These are phyloP conservation scores for Platyscapa corneri DNA, from an alignment of 1,140 invertebrate genomes.

Conservation along the genomic window DNA sequence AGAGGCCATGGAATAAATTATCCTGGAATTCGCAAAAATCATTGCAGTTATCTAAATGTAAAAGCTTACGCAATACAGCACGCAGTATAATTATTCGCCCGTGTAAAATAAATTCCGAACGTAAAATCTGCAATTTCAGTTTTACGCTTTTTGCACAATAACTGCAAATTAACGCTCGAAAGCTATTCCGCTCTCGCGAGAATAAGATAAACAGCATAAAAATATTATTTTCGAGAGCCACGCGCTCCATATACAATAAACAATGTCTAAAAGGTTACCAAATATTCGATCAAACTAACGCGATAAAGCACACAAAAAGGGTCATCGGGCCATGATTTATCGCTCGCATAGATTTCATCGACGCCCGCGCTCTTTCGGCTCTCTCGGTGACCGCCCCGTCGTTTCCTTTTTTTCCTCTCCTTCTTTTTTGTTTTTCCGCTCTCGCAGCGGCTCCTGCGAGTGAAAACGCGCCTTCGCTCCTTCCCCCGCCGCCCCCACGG, in stretches of 20 bases:
- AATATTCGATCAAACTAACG: slow-evolving; percentile 55
- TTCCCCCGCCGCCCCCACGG: neutral
- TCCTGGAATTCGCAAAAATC: slow-evolving; percentile 47
- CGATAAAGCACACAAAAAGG: slow-evolving; percentile 52
- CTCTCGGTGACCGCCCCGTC: neutral
- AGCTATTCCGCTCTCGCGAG: slow-evolving; percentile 44
- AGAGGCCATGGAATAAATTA: slow-evolving; percentile 48
- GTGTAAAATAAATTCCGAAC: slow-evolving; percentile 54
- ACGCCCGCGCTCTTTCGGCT: neutral
- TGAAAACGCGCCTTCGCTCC: neutral
- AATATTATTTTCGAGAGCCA: slow-evolving; percentile 29
- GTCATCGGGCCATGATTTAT: slow-evolving; percentile 53
- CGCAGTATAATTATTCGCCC: slow-evolving; percentile 53
- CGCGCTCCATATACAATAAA: slow-evolving; percentile 44
- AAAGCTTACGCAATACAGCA: slow-evolving; percentile 51
- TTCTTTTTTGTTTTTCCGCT: slow-evolving; percentile 9
- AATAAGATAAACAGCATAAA: slow-evolving; percentile 52
- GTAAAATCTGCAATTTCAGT: slow-evolving; percentile 55
- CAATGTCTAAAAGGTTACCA: slow-evolving; percentile 51
- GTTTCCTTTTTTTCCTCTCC: slow-evolving; percentile 19
- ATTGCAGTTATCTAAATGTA: slow-evolving; percentile 54
- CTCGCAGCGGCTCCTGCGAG: neutral
- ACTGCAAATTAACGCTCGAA: slow-evolving; percentile 53
- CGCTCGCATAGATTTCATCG: slow-evolving; percentile 50
- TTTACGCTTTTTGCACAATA: slow-evolving; percentile 56